These are phyloP conservation scores for Patiria pectinifera DNA, from an alignment of 53 echinoderm and acorn worm species.

Conservation along the genomic window DNA sequence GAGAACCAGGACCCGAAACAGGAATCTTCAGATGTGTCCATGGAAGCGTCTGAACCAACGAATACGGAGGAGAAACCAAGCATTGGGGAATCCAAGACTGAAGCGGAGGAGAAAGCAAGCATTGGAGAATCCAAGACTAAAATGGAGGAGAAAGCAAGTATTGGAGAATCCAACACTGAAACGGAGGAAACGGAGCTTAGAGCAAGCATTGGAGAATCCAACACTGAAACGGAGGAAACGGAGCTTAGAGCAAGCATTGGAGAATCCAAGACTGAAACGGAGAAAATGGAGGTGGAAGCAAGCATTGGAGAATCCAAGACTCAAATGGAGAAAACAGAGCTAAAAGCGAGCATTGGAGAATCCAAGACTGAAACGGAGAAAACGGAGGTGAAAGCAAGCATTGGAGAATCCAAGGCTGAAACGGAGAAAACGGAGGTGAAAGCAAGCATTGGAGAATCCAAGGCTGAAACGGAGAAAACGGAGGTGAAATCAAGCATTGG, in stretches of 20 bases:
- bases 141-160: background rate
- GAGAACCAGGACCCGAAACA: background rate
- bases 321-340: background rate
- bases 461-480: background rate
- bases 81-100: background rate
- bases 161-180: background rate
- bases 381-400: background rate
- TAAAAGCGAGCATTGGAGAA: background rate
- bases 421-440: background rate
- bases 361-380: background rate
- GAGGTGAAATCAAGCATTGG: background rate
- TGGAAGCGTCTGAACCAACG: background rate
- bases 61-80: background rate
- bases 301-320: background rate
- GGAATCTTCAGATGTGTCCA: slow-evolving; percentile 2
- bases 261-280: background rate
- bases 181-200: background rate
- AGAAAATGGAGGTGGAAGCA: background rate
- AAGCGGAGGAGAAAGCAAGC: background rate
- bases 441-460: background rate
- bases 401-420: background rate
- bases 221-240: background rate
- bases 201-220: background rate
- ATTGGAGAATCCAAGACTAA: background rate
- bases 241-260: background rate